Conservation (phyloP, 2,113 vertebrate species). For the Channa argus region DNA sequence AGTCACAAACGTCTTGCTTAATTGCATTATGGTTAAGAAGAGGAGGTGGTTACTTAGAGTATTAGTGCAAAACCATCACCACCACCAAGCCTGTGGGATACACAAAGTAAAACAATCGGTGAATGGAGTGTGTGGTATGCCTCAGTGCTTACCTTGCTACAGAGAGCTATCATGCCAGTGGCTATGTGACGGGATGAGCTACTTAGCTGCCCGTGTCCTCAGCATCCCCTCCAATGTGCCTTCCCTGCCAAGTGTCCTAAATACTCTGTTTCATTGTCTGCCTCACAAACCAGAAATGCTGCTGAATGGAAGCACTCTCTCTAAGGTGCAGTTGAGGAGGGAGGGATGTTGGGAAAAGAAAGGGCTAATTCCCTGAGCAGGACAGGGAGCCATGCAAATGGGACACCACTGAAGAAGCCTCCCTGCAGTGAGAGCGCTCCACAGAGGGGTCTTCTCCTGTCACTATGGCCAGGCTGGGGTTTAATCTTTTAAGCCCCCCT, state of each 20-base stretch:
- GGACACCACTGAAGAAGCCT: constrained; percentile 61
- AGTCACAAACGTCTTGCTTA: constrained; percentile 26
- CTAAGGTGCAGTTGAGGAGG: constrained; percentile 64
- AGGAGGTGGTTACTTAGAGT: constrained; percentile 17
- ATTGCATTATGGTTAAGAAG: constrained; percentile 43
- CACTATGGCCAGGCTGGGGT: constrained; percentile 50
- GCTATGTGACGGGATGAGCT: constrained; percentile 68
- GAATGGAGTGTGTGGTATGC: constrained; percentile 4
- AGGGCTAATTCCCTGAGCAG: constrained; percentile 75
- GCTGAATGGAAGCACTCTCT: constrained; percentile 59
- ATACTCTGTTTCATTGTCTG: constrained; percentile 78
- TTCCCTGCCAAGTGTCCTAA: constrained; percentile 77
- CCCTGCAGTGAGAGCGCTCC: constrained; percentile 68
- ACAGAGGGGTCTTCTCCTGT: constrained; percentile 57
- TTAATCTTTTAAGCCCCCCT: constrained; percentile 77
- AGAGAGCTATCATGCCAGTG: constrained; percentile 55
- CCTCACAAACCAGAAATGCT: constrained; percentile 58
- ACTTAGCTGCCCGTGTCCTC: constrained; percentile 63
- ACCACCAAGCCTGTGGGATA: constrained; percentile 2
- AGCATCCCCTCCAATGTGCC: constrained; percentile 48
- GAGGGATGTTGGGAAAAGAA: constrained; percentile 59
- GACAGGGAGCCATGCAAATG: constrained; percentile 76
- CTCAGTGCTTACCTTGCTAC: constrained; percentile 65
- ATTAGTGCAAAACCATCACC: constrained; percentile 19
- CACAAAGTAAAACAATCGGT: constrained; percentile 24